These are phyloP conservation scores for Elgonia sp. DNA, from an alignment of 2,888 invertebrate genomes.

Conservation along the genomic window DNA sequence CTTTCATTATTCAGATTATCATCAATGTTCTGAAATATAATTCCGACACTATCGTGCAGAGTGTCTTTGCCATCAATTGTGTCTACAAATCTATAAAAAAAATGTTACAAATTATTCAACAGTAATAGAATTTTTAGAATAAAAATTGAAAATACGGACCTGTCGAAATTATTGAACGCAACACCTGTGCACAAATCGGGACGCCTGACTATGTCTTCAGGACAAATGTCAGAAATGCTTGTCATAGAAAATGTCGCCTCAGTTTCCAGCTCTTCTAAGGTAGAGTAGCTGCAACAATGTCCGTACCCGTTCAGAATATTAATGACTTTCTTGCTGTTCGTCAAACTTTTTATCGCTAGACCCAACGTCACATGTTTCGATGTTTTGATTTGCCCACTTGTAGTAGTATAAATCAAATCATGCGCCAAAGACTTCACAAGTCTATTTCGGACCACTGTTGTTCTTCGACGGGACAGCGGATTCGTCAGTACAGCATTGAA, in stretches of 20 bases:
- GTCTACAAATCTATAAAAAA: slow-evolving; percentile 50
- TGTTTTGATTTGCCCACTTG: slow-evolving; percentile 72
- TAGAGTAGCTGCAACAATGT: slow-evolving; percentile 79
- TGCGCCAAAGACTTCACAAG: slow-evolving; percentile 57
- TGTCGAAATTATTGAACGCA: slow-evolving; percentile 62
- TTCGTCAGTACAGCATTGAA: slow-evolving; percentile 25
- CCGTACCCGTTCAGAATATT: slow-evolving; percentile 79
- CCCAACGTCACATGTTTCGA: slow-evolving; percentile 80
- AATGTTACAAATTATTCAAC: background rate
- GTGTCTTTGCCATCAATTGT: slow-evolving; percentile 51
- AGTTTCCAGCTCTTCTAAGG: slow-evolving; percentile 28
- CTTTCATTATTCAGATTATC: slow-evolving; percentile 4
- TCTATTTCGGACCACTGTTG: slow-evolving; percentile 16
- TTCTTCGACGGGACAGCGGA: slow-evolving; percentile 41
- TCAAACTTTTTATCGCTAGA: slow-evolving; percentile 79
- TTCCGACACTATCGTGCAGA: slow-evolving; percentile 59
- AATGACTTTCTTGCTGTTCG: slow-evolving; percentile 78
- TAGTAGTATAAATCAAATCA: slow-evolving; percentile 77
- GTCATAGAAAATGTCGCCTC: slow-evolving; percentile 77
- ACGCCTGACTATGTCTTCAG: slow-evolving; percentile 35
- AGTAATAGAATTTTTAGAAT: background rate
- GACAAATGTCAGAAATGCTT: slow-evolving; percentile 35
- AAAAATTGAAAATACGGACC: slow-evolving; percentile 38
- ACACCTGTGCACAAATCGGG: slow-evolving; percentile 55
- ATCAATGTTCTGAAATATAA: slow-evolving; percentile 42